A percentile compares a stretch with the other conserved stretches of the same genome.
These are phyloP conservation scores for Albula goreensis DNA, from an alignment of 2,113 vertebrate species.

Conservation along the genomic window DNA sequence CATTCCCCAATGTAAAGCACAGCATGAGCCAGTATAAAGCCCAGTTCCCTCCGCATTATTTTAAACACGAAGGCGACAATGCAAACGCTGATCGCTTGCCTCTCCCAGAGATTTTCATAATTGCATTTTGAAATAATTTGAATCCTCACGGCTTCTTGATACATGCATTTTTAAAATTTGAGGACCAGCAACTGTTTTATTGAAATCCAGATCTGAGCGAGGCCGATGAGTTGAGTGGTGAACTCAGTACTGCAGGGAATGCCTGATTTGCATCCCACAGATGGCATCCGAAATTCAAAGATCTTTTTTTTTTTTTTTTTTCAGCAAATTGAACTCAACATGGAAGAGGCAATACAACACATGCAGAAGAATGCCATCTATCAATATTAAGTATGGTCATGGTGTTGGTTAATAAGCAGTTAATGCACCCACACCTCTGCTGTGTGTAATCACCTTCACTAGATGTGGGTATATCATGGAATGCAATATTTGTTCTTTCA, in stretches of 20 bases:
- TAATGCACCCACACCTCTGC: background rate
- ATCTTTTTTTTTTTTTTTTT: slow-evolving; percentile 22
- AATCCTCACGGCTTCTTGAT: no score
- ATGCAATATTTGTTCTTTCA: no score
- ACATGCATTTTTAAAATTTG: no score
- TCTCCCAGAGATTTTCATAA: no score
- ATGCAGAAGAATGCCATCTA: background rate
- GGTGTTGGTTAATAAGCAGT: background rate
- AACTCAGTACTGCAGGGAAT: slow-evolving; percentile 44
- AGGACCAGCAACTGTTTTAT: slow-evolving; percentile 42
- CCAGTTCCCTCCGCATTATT: background rate
- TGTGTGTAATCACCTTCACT: no score
- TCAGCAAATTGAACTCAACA: slow-evolving; percentile 60
- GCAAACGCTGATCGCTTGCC: no score
- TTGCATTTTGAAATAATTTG: no score
- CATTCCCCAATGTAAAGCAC: background rate
- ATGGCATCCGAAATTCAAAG: slow-evolving; percentile 64
- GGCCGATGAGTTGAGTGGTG: slow-evolving; percentile 37
- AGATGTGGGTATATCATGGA: no score
- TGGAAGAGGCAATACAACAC: slow-evolving; percentile 33
- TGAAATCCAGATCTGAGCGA: slow-evolving; percentile 53
- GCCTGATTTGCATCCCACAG: slow-evolving; percentile 63
- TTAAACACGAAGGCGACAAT: no score
- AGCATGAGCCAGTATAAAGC: background rate
- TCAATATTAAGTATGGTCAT: background rate